Evolutionary conservation across 2,888 invertebrate species (phyloP), one percentile per base, ranked within the genome.

Genomic region (Ochlodes sylvanus): DNA sequence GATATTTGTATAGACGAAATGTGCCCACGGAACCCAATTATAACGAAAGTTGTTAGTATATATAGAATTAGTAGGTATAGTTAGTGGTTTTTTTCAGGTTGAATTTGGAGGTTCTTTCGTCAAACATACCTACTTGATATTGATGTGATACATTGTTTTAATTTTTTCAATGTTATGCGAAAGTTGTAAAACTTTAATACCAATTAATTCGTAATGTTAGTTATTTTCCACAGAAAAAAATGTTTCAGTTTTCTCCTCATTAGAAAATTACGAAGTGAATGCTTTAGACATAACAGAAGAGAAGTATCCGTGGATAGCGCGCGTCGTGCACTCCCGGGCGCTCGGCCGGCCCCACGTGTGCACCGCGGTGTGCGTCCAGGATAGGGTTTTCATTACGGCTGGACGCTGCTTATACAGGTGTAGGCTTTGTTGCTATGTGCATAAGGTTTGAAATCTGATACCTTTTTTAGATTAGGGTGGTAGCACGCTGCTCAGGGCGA

Each of bases 331-430:
- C 65, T 87, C 90, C 0, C 68, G 68, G 0, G 58, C 7, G 0
- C 9, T 42, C 0, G 58, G 70, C 5, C 2, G 58, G 0, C 89
- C 89, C 0, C 77, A 84, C 63, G 19, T 85, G 2, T 92, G 91
- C 68, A 88, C 87, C 0, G 89, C 88, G 0, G 67, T 71, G 0
- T 90, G 88, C 38, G 71, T 90, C 0, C 76, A 80, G 0, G 47
- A 73, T 0, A 79, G 78, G 9, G 80, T 91, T 47, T 92, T 91
- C 61, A 76, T 89, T 7, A 90, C 89, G 0, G 84, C 90, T 0
- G 82, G 85, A 0, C 76, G 85, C 44, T 91, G 91, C 70, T 71
- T 89, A 47, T 70, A 66, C 52, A 74, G 70, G 90, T 90, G 50
- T 9, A 15, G 15, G 44, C 15, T 9, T 47, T 47, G 9, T 17